Conservation (phyloP, 2,113 vertebrate species). For the Cinclus cinclus region DNA sequence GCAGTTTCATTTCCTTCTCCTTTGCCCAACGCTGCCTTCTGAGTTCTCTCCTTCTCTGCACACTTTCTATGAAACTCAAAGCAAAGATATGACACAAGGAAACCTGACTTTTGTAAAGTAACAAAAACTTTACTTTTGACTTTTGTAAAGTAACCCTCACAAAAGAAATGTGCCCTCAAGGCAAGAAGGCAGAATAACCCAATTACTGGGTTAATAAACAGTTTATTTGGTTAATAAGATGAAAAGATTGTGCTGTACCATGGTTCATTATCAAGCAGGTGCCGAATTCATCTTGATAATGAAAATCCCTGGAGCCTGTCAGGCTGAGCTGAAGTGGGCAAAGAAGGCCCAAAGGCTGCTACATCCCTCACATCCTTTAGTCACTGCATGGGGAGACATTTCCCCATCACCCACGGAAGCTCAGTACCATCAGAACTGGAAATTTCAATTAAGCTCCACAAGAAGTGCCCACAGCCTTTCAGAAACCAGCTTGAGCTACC, state of each 20-base stretch:
- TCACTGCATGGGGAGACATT: background rate
- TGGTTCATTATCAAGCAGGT: background rate
- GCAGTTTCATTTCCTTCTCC: background rate
- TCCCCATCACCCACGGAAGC: background rate
- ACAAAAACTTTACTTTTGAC: no score
- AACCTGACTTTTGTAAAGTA: no score
- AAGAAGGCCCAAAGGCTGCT: background rate
- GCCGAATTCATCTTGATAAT: background rate
- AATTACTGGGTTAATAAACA: background rate
- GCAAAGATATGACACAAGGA: background rate
- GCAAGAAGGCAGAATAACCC: background rate
- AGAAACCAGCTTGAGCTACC: background rate
- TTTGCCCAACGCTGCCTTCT: rapidly evolving
- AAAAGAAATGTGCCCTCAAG: background rate
- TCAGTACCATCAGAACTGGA: background rate
- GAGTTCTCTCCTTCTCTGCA: background rate
- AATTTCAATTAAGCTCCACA: background rate
- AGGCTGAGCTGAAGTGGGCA: background rate
- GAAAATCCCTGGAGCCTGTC: background rate
- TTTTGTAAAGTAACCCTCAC: background rate
- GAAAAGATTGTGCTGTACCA: background rate
- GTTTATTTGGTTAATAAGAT: background rate
- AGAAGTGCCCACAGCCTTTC: background rate
- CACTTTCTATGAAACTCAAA: background rate
- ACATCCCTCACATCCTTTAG: background rate